Percentiles rank a stretch among this genome's conserved stretches.
Evolutionary conservation across 1,140 invertebrate genomes (phyloP).

Genomic region (Ladona fulva): DNA sequence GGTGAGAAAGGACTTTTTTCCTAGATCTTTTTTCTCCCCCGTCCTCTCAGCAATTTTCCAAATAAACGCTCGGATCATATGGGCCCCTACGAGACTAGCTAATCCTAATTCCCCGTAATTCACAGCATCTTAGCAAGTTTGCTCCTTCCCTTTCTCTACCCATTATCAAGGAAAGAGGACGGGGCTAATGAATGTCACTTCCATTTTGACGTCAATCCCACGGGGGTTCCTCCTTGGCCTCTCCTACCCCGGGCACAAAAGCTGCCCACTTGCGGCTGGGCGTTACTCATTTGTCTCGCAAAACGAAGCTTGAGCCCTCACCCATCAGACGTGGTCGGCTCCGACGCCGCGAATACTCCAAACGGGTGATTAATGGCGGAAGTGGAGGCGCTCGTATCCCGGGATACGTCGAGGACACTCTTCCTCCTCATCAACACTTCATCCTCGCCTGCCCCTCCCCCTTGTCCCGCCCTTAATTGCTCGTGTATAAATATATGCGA

Average conservation of each 20-base stretch:
- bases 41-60: no score
- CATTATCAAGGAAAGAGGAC: background rate
- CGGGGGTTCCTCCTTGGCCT: background rate
- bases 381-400: background rate
- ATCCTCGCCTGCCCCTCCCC: no score
- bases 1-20: no score
- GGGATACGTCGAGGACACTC: background rate
- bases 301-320: background rate
- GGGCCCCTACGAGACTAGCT: no score
- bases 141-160: no score
- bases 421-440: no score
- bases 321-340: background rate
- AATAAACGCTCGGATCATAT: no score
- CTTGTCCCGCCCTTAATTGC: no score
- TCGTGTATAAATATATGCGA: no score
- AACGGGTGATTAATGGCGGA: background rate
- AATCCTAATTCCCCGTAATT: no score
- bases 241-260: background rate
- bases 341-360: background rate
- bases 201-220: constrained; percentile 2
- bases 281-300: background rate
- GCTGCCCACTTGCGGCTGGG: background rate
- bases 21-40: no score
- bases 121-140: no score
- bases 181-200: background rate